These are phyloP conservation scores for Sebastolobus alascanus DNA, from an alignment of 2,797 vertebrate genomes.

Conservation along the genomic window DNA sequence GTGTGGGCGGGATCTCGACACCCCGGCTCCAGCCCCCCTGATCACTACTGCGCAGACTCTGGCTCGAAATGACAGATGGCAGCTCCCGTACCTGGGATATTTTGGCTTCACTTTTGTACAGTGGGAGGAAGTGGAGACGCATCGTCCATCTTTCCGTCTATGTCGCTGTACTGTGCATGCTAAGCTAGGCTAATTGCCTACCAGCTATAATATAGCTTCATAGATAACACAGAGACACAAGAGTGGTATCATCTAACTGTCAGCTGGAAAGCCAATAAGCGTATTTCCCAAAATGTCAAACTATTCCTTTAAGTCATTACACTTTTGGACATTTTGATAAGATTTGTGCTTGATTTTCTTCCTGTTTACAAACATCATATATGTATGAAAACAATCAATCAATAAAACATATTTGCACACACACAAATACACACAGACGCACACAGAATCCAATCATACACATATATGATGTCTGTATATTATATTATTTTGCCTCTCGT, in stretches of 20 bases:
- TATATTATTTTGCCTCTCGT: constrained; percentile 33
- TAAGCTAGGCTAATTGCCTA: not conserved
- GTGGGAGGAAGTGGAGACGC: too few species aligned
- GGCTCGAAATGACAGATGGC: too few species aligned
- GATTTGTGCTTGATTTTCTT: constrained; percentile 73
- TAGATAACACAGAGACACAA: not conserved
- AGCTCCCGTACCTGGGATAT: too few species aligned
- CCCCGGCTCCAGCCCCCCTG: too few species aligned
- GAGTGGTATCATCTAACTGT: not conserved
- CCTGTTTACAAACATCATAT: constrained; percentile 49
- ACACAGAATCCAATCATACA: constrained; percentile 33
- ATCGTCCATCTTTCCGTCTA: too few species aligned
- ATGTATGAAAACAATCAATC: constrained; percentile 46
- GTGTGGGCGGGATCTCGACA: too few species aligned
- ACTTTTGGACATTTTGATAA: constrained; percentile 48
- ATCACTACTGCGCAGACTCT: too few species aligned
- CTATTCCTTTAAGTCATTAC: constrained; percentile 19
- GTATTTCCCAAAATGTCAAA: constrained; percentile 27
- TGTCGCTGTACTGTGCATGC: not conserved
- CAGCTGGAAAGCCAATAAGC: not conserved
- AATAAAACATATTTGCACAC: constrained; percentile 21
- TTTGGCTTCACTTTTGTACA: too few species aligned
- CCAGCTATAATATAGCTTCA: not conserved
- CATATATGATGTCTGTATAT: constrained; percentile 45
- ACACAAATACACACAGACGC: constrained; percentile 5